Evolutionary conservation across 2,797 vertebrate genomes (phyloP).

Genomic region (Malacoctenus gilli): DNA sequence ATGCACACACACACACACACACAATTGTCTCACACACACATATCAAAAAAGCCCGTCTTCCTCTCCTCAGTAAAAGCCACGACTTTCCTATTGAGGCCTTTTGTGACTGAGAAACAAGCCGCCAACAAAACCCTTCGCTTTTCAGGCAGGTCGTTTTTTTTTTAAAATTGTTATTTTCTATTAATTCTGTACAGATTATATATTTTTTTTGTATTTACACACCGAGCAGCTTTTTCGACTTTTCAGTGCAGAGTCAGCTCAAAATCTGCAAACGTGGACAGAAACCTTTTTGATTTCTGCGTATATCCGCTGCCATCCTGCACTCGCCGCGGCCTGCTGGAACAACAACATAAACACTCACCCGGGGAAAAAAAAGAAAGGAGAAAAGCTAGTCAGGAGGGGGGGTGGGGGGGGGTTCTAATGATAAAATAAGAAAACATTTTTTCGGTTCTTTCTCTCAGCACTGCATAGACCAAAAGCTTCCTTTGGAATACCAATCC

Average conservation of each 20-base stretch:
- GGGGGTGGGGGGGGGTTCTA: not conserved
- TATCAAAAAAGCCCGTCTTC: constrained; percentile 38
- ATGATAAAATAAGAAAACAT: constrained; percentile 22
- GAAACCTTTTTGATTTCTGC: too few species aligned
- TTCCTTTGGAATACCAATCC: constrained; percentile 23
- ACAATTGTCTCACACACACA: constrained; percentile 17
- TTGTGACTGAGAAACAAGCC: constrained; percentile 49
- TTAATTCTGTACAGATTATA: constrained; percentile 83
- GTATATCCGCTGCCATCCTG: constrained; percentile 13
- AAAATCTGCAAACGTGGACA: constrained; percentile 25
- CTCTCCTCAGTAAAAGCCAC: constrained; percentile 45
- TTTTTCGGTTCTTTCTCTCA: constrained; percentile 4
- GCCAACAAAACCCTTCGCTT: constrained; percentile 62
- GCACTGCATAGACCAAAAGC: constrained; percentile 44
- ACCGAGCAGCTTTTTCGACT: constrained; percentile 35
- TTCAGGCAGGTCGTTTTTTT: constrained; percentile 64
- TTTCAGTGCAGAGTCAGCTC: constrained; percentile 48
- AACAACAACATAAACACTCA: constrained; percentile 12
- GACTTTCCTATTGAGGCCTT: constrained; percentile 38
- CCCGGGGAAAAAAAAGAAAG: not conserved
- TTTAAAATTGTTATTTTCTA: constrained; percentile 75
- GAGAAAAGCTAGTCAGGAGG: too few species aligned
- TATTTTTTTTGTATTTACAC: constrained; percentile 75
- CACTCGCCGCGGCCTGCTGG: constrained; percentile 31
- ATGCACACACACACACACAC: constrained; percentile 26